Conservation (phyloP, 2,113 vertebrate species). For the Toxotes chatareus region DNA sequence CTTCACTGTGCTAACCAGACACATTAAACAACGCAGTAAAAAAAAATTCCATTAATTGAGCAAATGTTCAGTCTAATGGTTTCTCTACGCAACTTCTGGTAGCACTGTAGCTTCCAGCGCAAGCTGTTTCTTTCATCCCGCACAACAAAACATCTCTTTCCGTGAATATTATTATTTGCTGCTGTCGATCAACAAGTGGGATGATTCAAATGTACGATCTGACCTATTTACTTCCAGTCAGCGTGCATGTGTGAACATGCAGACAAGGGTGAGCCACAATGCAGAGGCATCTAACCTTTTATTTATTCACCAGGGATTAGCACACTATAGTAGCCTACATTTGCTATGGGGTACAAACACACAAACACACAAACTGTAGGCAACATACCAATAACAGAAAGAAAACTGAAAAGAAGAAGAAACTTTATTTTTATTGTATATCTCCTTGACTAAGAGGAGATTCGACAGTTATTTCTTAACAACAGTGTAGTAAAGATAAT, state of each 20-base stretch:
- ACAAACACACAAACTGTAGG: too few species aligned
- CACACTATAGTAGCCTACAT: too few species aligned
- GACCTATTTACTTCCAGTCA: slow-evolving; percentile 3
- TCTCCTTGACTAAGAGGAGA: too few species aligned
- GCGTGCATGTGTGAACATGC: slow-evolving; percentile 4
- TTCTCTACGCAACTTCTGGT: neutral
- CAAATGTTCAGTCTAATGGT: neutral
- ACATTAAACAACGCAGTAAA: neutral
- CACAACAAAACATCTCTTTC: neutral
- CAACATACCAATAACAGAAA: too few species aligned
- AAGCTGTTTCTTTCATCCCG: neutral
- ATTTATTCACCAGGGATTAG: neutral
- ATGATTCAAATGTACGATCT: slow-evolving; percentile 15
- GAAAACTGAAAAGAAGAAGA: too few species aligned
- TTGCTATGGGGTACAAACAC: neutral
- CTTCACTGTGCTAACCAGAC: neutral
- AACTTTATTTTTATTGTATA: too few species aligned
- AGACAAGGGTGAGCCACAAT: too few species aligned
- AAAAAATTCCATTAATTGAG: slow-evolving; percentile 21
- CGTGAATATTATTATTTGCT: slow-evolving; percentile 13
- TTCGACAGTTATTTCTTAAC: too few species aligned
- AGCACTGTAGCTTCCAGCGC: slow-evolving; percentile 10
- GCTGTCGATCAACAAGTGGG: neutral
- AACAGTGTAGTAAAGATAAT: neutral
- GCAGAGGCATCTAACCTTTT: neutral